phyloP scores from a whole-genome alignment of 2,888 invertebrate genomes.

The Anagyrus pseudococci region DNA sequence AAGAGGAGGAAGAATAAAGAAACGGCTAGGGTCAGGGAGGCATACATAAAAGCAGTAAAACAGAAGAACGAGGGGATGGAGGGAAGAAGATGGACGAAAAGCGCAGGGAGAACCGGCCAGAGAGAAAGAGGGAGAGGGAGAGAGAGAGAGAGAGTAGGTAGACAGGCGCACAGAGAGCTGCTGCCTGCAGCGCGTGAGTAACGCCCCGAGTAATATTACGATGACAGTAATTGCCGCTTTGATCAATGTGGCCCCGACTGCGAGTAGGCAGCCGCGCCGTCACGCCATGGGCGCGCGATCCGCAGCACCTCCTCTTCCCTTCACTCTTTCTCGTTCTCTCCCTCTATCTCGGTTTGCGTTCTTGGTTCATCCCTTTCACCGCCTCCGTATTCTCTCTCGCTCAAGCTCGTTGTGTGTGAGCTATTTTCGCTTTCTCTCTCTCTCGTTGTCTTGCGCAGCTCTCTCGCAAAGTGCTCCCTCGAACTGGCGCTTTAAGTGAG shows the following conservation, averaged over 20 bases:
- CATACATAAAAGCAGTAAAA: conserved; percentile 26
- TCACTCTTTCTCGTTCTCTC: conserved; percentile 1
- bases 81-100: no score
- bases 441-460: conserved; percentile 4
- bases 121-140: no score
- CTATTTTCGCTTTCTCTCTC: conserved; percentile 18
- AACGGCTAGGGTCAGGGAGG: conserved; percentile 13
- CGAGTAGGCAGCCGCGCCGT: conserved; percentile 47
- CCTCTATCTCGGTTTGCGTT: conserved; percentile 5
- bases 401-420: conserved; percentile 5
- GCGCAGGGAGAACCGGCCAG: no score
- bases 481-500: conserved; percentile 35
- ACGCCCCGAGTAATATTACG: conserved; percentile 58
- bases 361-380: no score
- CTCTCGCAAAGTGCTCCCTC: conserved; percentile 29
- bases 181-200: conserved; percentile 46
- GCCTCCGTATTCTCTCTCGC: no score
- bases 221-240: conserved; percentile 60
- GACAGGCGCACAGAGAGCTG: no score
- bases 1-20: background rate
- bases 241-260: conserved; percentile 55
- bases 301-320: no score
- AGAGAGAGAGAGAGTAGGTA: no score
- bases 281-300: conserved; percentile 39
- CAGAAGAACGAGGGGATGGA: conserved; percentile 15